A percentile compares a stretch with the other conserved stretches of the same genome.
Conservation (phyloP, 35 echinoderm and acorn worm species). For the Ophiothrix spiculata region DNA sequence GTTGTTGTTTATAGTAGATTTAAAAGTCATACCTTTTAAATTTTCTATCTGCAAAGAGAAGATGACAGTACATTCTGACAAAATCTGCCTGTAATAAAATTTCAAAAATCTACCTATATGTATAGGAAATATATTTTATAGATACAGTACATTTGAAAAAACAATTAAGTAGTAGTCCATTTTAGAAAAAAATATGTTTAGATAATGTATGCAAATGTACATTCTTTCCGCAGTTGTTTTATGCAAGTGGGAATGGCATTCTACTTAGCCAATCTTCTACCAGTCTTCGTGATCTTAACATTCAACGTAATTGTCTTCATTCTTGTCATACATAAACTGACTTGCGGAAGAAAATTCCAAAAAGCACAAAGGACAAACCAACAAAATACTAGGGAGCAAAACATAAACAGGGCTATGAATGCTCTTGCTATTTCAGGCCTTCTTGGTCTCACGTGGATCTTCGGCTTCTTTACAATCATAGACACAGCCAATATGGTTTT, state of each 20-base stretch:
- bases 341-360: slow-evolving; percentile 17
- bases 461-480: slow-evolving; percentile 57
- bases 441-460: slow-evolving; percentile 67
- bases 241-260: slow-evolving; percentile 16
- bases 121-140: too few species aligned
- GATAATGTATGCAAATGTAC: too few species aligned
- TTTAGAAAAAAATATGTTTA: too few species aligned
- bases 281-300: slow-evolving; percentile 16
- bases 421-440: slow-evolving; percentile 44
- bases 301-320: slow-evolving; percentile 32
- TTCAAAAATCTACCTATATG: too few species aligned
- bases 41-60: too few species aligned
- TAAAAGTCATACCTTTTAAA: too few species aligned
- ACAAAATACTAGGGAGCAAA: slow-evolving; percentile 10
- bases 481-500: slow-evolving; percentile 8
- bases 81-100: too few species aligned
- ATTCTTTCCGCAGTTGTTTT: slow-evolving; percentile 5
- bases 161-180: too few species aligned
- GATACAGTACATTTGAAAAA: too few species aligned
- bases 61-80: too few species aligned
- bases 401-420: slow-evolving; percentile 22
- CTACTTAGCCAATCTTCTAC: slow-evolving; percentile 18
- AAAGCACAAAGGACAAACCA: neutral
- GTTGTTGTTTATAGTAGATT: too few species aligned
- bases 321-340: slow-evolving; percentile 33